Base-by-base conservation (phyloP, 2,888 invertebrate genomes). In the Microctonus aethiopoides region DNA sequence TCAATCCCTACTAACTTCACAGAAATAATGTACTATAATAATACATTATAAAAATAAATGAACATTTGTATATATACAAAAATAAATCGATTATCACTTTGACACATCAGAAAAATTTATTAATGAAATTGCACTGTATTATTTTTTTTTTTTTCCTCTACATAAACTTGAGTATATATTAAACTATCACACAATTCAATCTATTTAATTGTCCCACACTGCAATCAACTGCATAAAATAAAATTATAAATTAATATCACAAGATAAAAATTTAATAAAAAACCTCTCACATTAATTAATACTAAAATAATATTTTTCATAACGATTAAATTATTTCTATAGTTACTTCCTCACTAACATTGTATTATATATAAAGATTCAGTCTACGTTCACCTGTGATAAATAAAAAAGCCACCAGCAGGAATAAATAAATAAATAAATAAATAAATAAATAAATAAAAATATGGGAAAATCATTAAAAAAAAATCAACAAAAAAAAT, bases 401-500 rank as follows among this genome's bases (percentile, higher is more conserved):
- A 7, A 7, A n/a, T n/a, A n/a, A n/a, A n/a, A 29, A 29, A 29
- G 7, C 29, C 4, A 29, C 7, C 3, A 5, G 3, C 4, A 7
- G 29, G 9, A 10, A 36, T 9, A 10, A 10, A 36, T 36, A 36
- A 10, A 36, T 29, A 9, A 10, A 36, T 9, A 10, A 10, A 36
- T 36, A 36, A 10, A 36, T 29, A 5, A 16, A 5, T 16, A 7
- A 7, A 3, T 16, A 16, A 46, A 16, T 4, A 46, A 46, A 16
- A 46, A n/a, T 6, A 9, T 46, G 5, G 16, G 1, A 0, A 16
- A 46, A 46, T 46, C 16, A 46, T 46, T 16, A 2, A 46, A 16
- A 4, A 34, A 34, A 20, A 59, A 59, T 5, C 2, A 13, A 41
- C 13, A 11, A 11, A n/a, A 71, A 65, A 70, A 70, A 61, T 80